Percentiles rank a stretch among this genome's conserved stretches.
phyloP scores from a whole-genome alignment of 2,888 invertebrate species.

The Scaptomyza reducta region DNA sequence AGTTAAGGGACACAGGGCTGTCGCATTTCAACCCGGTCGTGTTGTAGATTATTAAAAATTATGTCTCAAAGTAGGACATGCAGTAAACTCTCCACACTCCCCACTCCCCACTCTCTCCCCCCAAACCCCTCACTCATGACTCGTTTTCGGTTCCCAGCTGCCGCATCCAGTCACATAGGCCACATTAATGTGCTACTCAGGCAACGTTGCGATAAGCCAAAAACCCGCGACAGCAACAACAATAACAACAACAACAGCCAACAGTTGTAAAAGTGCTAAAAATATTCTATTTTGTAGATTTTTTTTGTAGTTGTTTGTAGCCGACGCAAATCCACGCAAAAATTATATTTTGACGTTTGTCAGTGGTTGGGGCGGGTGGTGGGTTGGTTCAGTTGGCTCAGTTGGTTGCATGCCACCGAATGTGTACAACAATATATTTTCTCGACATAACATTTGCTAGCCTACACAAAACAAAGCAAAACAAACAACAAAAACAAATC shows the following conservation, averaged over 20 bases:
- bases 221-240: conserved; percentile 35
- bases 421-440: conserved; percentile 20
- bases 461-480: conserved; percentile 15
- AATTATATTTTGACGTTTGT: conserved; percentile 75
- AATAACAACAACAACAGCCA: conserved; percentile 4
- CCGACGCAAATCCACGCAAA: conserved; percentile 71
- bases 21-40: conserved; percentile 58
- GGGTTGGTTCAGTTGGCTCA: not conserved
- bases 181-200: conserved; percentile 69
- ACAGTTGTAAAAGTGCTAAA: conserved; percentile 65
- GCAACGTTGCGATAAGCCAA: conserved; percentile 63
- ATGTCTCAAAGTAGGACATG: conserved; percentile 76
- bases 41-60: conserved; percentile 77
- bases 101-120: conserved; percentile 28
- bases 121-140: not conserved
- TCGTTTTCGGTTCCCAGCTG: conserved; percentile 13
- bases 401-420: conserved; percentile 15
- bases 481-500: not conserved
- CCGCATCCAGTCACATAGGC: conserved; percentile 65
- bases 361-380: conserved; percentile 31
- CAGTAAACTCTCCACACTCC: conserved; percentile 33
- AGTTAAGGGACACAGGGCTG: conserved; percentile 32
- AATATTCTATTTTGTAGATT: conserved; percentile 34
- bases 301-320: conserved; percentile 21
- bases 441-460: conserved; percentile 16